Evolutionary conservation across 2,797 vertebrate species (phyloP).

Genomic region (Protonibea diacanthus): DNA sequence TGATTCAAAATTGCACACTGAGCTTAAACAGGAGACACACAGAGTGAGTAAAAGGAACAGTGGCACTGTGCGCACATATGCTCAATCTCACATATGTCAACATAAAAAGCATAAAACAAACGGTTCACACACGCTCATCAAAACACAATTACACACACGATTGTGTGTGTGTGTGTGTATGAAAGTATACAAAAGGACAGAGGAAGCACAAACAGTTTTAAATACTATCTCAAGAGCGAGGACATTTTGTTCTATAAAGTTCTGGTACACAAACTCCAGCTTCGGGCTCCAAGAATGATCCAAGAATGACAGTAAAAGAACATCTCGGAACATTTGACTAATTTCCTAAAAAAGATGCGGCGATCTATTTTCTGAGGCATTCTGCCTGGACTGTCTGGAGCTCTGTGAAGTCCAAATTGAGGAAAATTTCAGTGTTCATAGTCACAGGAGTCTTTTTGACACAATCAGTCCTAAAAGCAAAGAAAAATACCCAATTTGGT

Average conservation of each 20-base stretch:
- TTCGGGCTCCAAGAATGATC: neutral
- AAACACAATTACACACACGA: neutral
- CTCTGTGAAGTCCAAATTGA: neutral
- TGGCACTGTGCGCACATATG: constrained; percentile 30
- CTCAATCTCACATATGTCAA: constrained; percentile 16
- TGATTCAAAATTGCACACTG: constrained; percentile 58
- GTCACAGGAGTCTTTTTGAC: neutral
- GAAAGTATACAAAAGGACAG: neutral
- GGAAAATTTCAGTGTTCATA: neutral
- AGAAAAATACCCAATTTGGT: constrained; percentile 2
- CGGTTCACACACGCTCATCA: neutral
- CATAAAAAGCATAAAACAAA: constrained; percentile 13
- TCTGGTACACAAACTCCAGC: neutral
- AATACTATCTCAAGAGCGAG: neutral
- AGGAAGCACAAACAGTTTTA: neutral
- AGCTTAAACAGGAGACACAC: constrained; percentile 31
- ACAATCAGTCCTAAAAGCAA: neutral
- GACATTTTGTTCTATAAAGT: constrained; percentile 14
- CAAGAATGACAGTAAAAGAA: too few species aligned
- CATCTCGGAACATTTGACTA: neutral
- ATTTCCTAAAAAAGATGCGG: neutral
- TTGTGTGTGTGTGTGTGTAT: neutral
- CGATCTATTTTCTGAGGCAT: constrained; percentile 3
- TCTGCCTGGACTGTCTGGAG: constrained; percentile 1
- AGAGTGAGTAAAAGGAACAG: neutral